Conservation (phyloP, 2,113 vertebrate species). For the Panthera tigris region DNA sequence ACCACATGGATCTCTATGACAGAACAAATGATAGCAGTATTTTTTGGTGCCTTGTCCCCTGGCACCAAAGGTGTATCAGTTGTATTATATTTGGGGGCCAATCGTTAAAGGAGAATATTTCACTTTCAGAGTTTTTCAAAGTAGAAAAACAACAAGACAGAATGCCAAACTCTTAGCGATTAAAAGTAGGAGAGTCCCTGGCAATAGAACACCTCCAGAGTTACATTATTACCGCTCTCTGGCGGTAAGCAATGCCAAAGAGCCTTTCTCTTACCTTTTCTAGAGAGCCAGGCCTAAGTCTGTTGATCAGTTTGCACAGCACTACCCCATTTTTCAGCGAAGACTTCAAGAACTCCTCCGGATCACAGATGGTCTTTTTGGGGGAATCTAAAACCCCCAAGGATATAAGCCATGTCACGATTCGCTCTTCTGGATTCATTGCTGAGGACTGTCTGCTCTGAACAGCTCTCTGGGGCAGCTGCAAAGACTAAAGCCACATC, state of each 20-base stretch:
- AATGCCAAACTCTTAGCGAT: background rate
- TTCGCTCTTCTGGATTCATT: constrained; percentile 97
- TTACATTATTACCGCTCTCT: constrained; percentile 33
- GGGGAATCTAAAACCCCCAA: constrained; percentile 96
- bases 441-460: constrained; percentile 19
- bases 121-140: constrained; percentile 38
- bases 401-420: constrained; percentile 98
- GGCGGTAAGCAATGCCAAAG: background rate
- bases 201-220: background rate
- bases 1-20: background rate
- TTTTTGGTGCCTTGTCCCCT: background rate
- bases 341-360: constrained; percentile 93
- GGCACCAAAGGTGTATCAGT: background rate
- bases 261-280: constrained; percentile 89
- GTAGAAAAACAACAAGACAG: background rate
- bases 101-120: background rate
- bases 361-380: constrained; percentile 95
- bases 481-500: constrained; percentile 92
- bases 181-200: background rate
- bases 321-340: constrained; percentile 96
- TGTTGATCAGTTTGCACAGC: constrained; percentile 93
- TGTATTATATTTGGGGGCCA: background rate
- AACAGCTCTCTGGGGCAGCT: constrained; percentile 68
- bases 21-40: background rate
- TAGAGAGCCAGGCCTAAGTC: constrained; percentile 91